Base-by-base conservation (phyloP, 2,113 vertebrate species). In the Sylvia atricapilla region DNA sequence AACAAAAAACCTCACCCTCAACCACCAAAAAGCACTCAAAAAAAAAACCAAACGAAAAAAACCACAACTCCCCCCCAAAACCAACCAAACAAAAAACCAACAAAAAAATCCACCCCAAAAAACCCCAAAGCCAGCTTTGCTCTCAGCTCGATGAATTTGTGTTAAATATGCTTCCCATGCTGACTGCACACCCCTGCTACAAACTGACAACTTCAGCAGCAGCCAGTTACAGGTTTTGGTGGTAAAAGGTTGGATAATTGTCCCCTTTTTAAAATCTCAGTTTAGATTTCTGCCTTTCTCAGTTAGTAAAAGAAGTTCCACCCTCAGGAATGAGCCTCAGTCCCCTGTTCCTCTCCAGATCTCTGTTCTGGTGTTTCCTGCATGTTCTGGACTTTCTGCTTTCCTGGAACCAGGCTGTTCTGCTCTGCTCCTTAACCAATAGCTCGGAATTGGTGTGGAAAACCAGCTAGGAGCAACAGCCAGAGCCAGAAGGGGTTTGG, bases 361-460 rank as follows among this genome's bases (percentile, higher is more conserved):
- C 24, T 2, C 8, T 1, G 7, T 9, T 23, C 23, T 0, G 0
- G 0, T 4, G 33, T 10, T 55, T 39, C 10, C 50, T 25, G 25
- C 25, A 1, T 9, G 7, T 30, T 6, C 46, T 50, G 67, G 21
- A 18, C 7, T 47, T 30, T 27, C 53, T 84, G 39, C 28, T 59
- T 13, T 23, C 46, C 33, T 37, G 31, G 24, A 39, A 14, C 35
- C 13, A 27, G 23, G 23, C 20, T 52, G 13, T 6, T 56, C 43
- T 1, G 4, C 5, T 4, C 31, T 70, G 20, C 2, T 70, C 66
- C 50, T 58, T 25, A 6, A 44, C 35, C 27, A 43, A 7, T 20
- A 17, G 13, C 17, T 50, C 3, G 2, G 27, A 67, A 53, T 7
- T 2, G 14, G 7, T 2, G 0, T 10, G 14, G 67, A 53, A 72